Base-by-base conservation (phyloP, 2,888 invertebrate genomes). In the Hirtodrosophila trivittata region DNA sequence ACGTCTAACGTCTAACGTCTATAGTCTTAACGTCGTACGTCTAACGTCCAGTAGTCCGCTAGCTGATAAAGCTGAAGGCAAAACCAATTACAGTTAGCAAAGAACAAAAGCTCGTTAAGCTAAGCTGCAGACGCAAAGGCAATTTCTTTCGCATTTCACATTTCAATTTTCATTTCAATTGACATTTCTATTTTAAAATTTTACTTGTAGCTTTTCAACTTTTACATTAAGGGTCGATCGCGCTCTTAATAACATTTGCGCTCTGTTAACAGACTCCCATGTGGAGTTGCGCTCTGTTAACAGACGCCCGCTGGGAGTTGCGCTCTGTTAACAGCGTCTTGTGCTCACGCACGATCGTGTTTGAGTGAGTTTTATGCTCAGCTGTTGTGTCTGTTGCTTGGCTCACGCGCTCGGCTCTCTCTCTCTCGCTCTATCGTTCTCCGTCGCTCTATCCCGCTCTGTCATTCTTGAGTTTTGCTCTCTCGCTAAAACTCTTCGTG, bases 41-140 rank as follows among this genome's bases (percentile, higher is more conserved):
- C 46, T 16, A 12, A 8, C 8, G 26, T 18, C 12, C 39, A 13
- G 3, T 21, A n/a, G 8, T 8, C 8, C 14, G 14, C 37, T 37
- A 3, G 42, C 60, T 66, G 60, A 59, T 69, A 63, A 65, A 65
- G 54, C 43, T 54, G 62, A 45, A 60, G 37, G 55, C 75, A 66
- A 69, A 69, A 55, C 59, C 75, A 81, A 82, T 75, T 81, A 81
- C 82, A 81, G 62, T 66, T 72, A 54, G 55, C 57, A 50, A 58
- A 74, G 66, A 65, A 75, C 69, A 72, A 68, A 81, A 78, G 77
- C 77, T 77, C 63, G 60, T 67, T 77, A 77, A 66, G 56, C 56
- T 52, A 60, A 45, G 13, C 16, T 13, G 35, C 35, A n/a, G 35
- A 7, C 4, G 35, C 35, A 35, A 21, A 43, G 18, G 18, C 4